These are phyloP conservation scores for Dendroctonus ponderosae DNA, from an alignment of 1,140 invertebrate species.

Conservation along the genomic window DNA sequence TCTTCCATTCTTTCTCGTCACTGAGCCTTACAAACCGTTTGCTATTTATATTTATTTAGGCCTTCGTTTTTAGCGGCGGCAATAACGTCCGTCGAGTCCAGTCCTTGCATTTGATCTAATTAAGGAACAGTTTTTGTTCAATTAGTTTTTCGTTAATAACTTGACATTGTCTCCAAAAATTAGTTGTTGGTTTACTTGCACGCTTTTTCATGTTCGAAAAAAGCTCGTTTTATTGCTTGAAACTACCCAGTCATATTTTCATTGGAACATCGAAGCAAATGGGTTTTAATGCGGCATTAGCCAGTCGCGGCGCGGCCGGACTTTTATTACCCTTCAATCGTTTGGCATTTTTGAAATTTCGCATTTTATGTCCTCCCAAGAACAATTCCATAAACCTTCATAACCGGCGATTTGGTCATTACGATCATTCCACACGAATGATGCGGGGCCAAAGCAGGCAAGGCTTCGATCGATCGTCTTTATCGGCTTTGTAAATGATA, in stretches of 20 bases:
- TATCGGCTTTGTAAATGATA: no score
- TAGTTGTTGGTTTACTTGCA: no score
- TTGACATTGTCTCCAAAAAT: no score
- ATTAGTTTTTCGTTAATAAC: no score
- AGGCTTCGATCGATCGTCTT: no score
- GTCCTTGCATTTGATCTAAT: no score
- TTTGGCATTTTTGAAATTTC: background rate
- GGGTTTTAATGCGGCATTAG: background rate
- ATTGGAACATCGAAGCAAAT: conserved; percentile 1
- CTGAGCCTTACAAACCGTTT: background rate
- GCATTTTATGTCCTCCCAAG: background rate
- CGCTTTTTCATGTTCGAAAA: no score
- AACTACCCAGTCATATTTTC: background rate
- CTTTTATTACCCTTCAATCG: background rate
- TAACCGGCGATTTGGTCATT: conserved; percentile 12
- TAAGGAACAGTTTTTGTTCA: no score
- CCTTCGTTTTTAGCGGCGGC: background rate
- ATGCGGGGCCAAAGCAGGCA: no score
- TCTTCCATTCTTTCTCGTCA: conserved; percentile 3
- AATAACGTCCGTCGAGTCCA: no score
- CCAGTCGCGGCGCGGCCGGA: background rate
- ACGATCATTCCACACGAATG: background rate
- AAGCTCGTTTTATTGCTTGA: background rate
- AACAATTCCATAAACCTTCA: background rate
- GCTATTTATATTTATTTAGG: background rate